Evolutionary conservation across 1,140 invertebrate genomes (phyloP).

Genomic region (Panonychus citri): DNA sequence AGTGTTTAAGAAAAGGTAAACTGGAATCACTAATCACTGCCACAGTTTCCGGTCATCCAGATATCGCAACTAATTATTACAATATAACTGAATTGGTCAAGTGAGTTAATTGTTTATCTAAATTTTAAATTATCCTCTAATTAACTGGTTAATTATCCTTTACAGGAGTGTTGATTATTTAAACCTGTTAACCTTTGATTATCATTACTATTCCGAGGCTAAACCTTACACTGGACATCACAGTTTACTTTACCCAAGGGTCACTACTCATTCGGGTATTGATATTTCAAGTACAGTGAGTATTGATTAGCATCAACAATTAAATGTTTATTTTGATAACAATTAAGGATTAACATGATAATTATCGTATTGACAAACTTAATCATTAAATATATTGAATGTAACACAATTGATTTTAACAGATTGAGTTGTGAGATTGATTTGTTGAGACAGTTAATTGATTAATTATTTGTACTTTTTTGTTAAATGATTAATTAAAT

Average conservation of each 20-base stretch:
- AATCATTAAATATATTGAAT: no score
- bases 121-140: no score
- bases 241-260: constrained; percentile 38
- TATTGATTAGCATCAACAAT: neutral
- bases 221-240: constrained; percentile 46
- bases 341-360: no score
- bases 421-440: no score
- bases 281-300: constrained; percentile 43
- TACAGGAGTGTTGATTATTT: constrained; percentile 14
- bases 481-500: neutral
- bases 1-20: constrained; percentile 33
- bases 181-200: constrained; percentile 14
- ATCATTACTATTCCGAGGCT: constrained; percentile 9
- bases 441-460: no score
- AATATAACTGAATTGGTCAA: constrained; percentile 45
- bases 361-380: no score
- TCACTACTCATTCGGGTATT: constrained; percentile 36
- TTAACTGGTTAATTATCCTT: neutral
- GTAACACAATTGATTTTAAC: no score
- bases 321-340: neutral
- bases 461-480: neutral
- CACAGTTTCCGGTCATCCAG: constrained; percentile 46
- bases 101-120: constrained; percentile 23
- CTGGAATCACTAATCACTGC: constrained; percentile 37
- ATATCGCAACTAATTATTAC: constrained; percentile 46